These are phyloP conservation scores for Leucoraja erinaceus DNA, from an alignment of 2,113 vertebrate species.

Conservation along the genomic window DNA sequence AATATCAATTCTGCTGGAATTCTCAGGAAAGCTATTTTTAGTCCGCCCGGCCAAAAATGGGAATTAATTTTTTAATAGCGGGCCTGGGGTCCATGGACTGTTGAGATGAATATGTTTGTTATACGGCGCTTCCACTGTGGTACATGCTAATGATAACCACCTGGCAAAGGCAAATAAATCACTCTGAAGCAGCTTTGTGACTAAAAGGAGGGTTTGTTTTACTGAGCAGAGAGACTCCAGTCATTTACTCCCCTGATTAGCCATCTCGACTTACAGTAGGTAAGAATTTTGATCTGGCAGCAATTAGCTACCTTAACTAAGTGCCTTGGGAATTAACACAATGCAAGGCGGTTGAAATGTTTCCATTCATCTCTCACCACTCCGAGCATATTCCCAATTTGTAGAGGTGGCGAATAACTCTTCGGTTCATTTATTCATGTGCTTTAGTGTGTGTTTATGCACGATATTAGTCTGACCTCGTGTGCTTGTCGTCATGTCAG, in stretches of 20 bases:
- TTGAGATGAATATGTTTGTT: conserved; percentile 7
- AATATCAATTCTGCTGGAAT: background rate
- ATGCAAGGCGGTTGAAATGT: background rate
- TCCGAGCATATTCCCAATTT: background rate
- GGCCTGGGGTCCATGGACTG: background rate
- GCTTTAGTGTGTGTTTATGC: no score
- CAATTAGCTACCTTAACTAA: background rate
- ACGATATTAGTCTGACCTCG: no score
- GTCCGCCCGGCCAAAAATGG: background rate
- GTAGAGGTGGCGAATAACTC: background rate
- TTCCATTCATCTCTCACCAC: background rate
- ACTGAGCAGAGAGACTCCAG: background rate
- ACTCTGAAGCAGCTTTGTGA: conserved; percentile 25
- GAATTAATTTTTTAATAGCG: conserved; percentile 12
- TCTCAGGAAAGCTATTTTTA: background rate
- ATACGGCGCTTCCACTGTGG: background rate
- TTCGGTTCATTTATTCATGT: background rate
- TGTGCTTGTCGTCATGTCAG: no score
- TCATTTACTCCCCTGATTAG: background rate
- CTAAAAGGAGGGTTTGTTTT: conserved; percentile 34
- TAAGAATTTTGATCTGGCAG: background rate
- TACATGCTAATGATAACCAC: conserved; percentile 29
- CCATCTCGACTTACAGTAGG: background rate
- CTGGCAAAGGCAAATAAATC: conserved; percentile 14
- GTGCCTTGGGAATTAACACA: background rate